phyloP scores from a whole-genome alignment of 1,140 invertebrate genomes.

The Drosophila rhopaloa region DNA sequence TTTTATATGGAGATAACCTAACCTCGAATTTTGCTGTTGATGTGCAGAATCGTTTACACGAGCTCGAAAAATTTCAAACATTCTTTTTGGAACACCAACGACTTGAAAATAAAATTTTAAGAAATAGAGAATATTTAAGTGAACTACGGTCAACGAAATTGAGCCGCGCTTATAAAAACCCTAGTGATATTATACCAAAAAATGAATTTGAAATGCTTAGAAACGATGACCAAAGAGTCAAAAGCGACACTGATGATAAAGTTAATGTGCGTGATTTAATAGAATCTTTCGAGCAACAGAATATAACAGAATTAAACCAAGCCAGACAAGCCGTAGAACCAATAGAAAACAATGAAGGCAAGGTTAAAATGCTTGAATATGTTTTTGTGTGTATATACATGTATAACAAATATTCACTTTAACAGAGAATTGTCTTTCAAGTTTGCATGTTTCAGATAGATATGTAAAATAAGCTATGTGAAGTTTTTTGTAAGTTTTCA shows the following conservation, averaged over 20 bases:
- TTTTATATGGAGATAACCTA: background rate
- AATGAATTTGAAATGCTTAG: background rate
- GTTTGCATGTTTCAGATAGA: too few species aligned
- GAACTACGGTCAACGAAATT: background rate
- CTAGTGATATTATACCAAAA: background rate
- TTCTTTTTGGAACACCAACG: constrained; percentile 33
- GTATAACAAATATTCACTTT: too few species aligned
- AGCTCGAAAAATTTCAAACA: constrained; percentile 52
- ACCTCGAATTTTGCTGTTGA: constrained; percentile 20
- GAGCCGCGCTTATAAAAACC: background rate
- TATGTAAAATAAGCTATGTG: too few species aligned
- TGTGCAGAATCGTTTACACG: constrained; percentile 40
- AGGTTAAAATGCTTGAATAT: constrained; percentile 11
- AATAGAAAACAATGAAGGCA: constrained; percentile 17
- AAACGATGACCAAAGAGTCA: background rate
- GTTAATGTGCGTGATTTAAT: constrained; percentile 88
- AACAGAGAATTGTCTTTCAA: too few species aligned
- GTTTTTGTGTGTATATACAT: background rate
- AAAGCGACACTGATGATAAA: constrained; percentile 73
- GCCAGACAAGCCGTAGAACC: background rate
- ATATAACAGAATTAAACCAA: constrained; percentile 11
- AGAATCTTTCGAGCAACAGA: constrained; percentile 85
- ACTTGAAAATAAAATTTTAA: background rate
- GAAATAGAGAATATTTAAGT: background rate
- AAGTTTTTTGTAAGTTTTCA: too few species aligned